Evolutionary conservation across 1,140 invertebrate species (phyloP).

Genomic region (Hylaeus anthracinus): DNA sequence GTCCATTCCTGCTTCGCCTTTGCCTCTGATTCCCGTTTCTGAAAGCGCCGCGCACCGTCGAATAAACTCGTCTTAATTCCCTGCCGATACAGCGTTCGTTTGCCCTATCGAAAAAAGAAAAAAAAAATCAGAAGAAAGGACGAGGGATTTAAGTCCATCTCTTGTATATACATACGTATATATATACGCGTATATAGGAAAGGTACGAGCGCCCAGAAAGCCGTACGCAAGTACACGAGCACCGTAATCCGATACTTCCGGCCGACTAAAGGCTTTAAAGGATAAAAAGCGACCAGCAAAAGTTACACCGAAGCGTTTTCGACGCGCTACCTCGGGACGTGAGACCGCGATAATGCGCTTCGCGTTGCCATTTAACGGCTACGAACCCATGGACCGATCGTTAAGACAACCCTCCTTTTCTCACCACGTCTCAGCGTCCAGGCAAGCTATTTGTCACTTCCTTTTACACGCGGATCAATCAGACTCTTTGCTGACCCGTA

Average conservation of each 20-base stretch:
- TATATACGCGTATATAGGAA: background rate
- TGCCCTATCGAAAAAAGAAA: no score
- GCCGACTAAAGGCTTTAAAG: slow-evolving; percentile 48
- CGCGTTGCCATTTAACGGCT: slow-evolving; percentile 58
- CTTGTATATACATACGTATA: slow-evolving; percentile 9
- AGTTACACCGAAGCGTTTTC: slow-evolving; percentile 38
- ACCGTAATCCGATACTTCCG: slow-evolving; percentile 52
- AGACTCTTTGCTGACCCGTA: no score
- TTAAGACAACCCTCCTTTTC: slow-evolving; percentile 38
- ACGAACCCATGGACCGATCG: slow-evolving; percentile 57
- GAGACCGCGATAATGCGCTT: slow-evolving; percentile 52
- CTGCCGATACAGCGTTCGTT: background rate
- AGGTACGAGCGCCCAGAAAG: slow-evolving; percentile 11
- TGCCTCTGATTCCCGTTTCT: background rate
- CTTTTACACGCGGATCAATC: background rate
- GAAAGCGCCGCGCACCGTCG: background rate
- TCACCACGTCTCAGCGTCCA: background rate
- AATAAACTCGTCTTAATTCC: slow-evolving; percentile 49
- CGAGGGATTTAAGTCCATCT: slow-evolving; percentile 37
- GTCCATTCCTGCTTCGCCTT: background rate
- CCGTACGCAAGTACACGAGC: slow-evolving; percentile 15
- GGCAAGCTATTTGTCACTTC: background rate
- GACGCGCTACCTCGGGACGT: slow-evolving; percentile 33
- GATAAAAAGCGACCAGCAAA: slow-evolving; percentile 49
- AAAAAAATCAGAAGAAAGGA: background rate